Base-by-base conservation (phyloP, 2,113 vertebrate genomes). In the Catharus minimus region DNA sequence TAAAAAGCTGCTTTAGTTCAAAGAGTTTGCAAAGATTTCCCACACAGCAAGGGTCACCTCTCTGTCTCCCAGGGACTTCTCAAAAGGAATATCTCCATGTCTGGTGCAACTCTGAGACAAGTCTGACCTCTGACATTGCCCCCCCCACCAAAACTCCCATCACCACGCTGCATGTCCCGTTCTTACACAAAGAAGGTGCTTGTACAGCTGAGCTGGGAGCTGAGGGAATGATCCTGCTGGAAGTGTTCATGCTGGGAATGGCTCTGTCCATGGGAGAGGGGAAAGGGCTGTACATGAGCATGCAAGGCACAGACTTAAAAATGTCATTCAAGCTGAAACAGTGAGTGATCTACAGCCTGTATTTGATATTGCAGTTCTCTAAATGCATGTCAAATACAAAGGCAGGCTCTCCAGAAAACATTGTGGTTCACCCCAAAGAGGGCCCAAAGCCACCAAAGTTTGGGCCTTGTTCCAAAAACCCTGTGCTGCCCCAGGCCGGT, bases 1-100 rank as follows among this genome's bases (percentile, higher is more conserved):
- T 71, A 1, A 62, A 82, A 43, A 62, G 27, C n/a, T 60, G 39
- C 13, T 76, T 47, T 8, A 32, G 16, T n/a, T 90, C 26, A 60
- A 49, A 55, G 30, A n/a, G 20, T 26, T 58, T 13, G 13, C 67
- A 75, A 18, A 68, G 30, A 50, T 60, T 50, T 74, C 43, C 39
- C 20, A 33, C 33, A 15, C 9, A 55, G 52, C 65, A 65, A 22
- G 46, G 15, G 7, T 43, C 24, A 68, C 15, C 12, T 15, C n/a
- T 28, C 7, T 49, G 28, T 49, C 64, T 69, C 24, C 33, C 27
- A 32, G 19, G 22, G 19, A 32, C 30, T 56, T 32, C 53, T 27
- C 44, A 6, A 2, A 13, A 66, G 46, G 16, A 49, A 1, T 3
- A 15, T 15, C 47, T 33, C 33, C 39, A 10, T 0, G 0, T 10